Percentiles rank a stretch among this genome's conserved stretches.
phyloP scores from a whole-genome alignment of 2,113 vertebrate species.

The Crotalus horridus region DNA sequence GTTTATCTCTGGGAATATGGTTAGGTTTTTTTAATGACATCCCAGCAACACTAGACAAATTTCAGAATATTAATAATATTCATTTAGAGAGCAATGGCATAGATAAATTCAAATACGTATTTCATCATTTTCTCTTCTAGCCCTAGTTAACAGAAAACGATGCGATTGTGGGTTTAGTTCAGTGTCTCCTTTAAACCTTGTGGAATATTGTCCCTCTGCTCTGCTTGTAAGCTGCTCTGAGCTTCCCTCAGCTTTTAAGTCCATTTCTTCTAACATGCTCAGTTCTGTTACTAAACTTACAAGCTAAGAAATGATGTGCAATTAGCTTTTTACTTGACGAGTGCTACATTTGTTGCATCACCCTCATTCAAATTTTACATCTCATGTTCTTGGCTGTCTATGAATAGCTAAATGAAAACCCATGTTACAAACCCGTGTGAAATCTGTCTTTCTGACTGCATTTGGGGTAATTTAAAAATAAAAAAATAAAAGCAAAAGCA shows the following conservation, averaged over 20 bases:
- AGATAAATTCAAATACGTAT: background rate
- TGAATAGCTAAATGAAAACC: conserved; percentile 11
- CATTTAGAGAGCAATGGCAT: background rate
- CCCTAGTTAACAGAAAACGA: background rate
- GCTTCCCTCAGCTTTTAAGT: background rate
- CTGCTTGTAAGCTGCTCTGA: background rate
- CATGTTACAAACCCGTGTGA: background rate
- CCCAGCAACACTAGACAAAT: background rate
- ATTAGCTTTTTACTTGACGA: background rate
- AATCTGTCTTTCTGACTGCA: background rate
- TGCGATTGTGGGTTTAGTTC: background rate
- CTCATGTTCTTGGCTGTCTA: background rate
- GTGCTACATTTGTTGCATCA: conserved; percentile 21
- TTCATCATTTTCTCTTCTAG: background rate
- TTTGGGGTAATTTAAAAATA: background rate
- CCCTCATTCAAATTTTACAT: conserved; percentile 25
- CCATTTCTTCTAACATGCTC: background rate
- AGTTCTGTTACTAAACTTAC: background rate
- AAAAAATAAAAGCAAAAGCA: background rate
- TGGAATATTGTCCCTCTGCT: background rate
- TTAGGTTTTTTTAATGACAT: background rate
- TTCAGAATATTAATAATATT: background rate
- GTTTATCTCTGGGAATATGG: background rate
- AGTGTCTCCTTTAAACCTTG: background rate
- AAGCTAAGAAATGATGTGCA: conserved; percentile 12